Percentiles rank a stretch among this genome's conserved stretches.
Evolutionary conservation across 2,113 vertebrate species (phyloP).

Genomic region (Ameiurus melas): DNA sequence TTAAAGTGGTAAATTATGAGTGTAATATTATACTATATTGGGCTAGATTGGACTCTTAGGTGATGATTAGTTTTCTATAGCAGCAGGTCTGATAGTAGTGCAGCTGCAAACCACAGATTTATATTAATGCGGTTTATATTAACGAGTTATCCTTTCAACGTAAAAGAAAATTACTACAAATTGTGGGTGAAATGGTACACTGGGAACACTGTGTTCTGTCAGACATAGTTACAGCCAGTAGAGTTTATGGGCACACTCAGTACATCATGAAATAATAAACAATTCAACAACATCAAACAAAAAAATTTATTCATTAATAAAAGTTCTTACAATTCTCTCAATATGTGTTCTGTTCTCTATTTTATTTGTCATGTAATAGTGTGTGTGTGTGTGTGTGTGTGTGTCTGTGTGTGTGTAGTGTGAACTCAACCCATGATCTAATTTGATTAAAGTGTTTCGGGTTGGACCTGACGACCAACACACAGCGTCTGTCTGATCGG

Average conservation of each 20-base stretch:
- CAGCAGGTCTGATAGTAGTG: too few relatives aligned
- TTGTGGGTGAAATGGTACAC: background rate
- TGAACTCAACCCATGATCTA: background rate
- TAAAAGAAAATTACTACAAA: background rate
- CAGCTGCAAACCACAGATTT: too few relatives aligned
- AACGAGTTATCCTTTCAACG: background rate
- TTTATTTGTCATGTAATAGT: background rate
- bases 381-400: background rate
- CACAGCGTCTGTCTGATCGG: constrained; percentile 3
- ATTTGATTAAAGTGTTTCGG: constrained; percentile 15
- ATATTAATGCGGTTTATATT: background rate
- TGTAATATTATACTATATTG: background rate
- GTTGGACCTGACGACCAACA: background rate
- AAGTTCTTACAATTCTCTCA: background rate
- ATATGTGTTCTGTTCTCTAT: background rate
- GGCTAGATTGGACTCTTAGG: background rate
- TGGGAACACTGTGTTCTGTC: background rate
- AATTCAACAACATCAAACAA: background rate
- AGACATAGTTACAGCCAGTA: background rate
- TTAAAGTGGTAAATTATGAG: background rate
- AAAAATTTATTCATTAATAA: background rate
- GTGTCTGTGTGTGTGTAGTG: background rate
- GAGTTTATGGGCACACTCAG: background rate
- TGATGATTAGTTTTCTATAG: background rate
- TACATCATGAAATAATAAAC: background rate